Evolutionary conservation across 2,113 vertebrate species (phyloP), one percentile per base, ranked within the genome.

Genomic region (Podiceps cristatus): DNA sequence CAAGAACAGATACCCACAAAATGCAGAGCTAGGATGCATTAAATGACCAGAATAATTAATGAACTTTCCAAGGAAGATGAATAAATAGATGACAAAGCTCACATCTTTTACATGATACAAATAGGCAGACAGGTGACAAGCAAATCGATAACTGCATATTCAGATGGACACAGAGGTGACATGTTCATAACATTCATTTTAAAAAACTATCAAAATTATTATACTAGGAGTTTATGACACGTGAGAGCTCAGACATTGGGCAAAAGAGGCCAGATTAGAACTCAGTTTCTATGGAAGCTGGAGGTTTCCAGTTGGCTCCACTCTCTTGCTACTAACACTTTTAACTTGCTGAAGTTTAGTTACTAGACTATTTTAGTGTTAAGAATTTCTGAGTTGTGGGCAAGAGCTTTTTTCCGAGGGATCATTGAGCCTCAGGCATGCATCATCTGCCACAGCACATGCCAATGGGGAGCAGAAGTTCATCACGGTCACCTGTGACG

Each of bases 21-120:
- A 90, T 58, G 35, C 60, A 92, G 47, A 81, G 63, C 52, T 68
- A 86, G 67, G 49, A 93, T 89, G 71, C 74, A 88, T 93, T 80
- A 96, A 93, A 95, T 72, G 58, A 62, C 63, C 79, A 88, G 90
- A 96, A 92, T 96, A 94, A 75, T 80, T 96, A n/a, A 95, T 53
- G 80, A 95, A 82, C 28, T 22, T 64, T 75, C 74, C n/a, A 23
- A 71, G 53, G 20, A 84, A 80, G 2, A 95, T 67, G 63, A 94
- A 79, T 72, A 95, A 95, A 93, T 53, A 33, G 59, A 79, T 88
- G 52, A 72, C 31, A 94, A 93, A 93, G 35, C 72, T 84, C 64
- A 29, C 56, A 74, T 58, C 40, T 82, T 84, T 72, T 52, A 83
- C 4, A 10, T 0, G 6, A 86, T 35, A 76, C 25, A 86, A 77